Evolutionary conservation across 2,888 invertebrate species (phyloP).

Genomic region (Drosophila mimetica): DNA sequence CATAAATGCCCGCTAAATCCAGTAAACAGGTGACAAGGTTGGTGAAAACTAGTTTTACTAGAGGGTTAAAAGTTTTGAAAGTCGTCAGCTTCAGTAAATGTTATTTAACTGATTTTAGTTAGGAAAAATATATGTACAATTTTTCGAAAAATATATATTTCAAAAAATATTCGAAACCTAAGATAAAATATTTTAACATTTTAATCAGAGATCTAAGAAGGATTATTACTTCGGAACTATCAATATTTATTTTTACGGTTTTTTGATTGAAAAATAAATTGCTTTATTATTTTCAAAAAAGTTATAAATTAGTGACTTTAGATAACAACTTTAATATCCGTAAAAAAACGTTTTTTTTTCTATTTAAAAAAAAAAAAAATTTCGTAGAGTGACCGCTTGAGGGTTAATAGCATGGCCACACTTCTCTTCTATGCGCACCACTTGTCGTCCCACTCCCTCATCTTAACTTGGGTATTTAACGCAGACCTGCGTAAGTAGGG

Average conservation of each 20-base stretch:
- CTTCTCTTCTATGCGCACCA: slow-evolving; percentile 45
- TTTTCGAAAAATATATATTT: background rate
- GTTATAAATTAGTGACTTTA: too few relatives aligned
- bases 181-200: too few relatives aligned
- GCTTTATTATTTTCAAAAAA: too few relatives aligned
- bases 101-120: background rate
- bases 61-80: slow-evolving; percentile 15
- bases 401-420: slow-evolving; percentile 53
- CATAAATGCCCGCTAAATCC: slow-evolving; percentile 12
- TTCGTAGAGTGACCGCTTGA: background rate
- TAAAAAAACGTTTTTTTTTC: too few relatives aligned
- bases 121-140: background rate
- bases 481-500: slow-evolving; percentile 61
- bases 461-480: slow-evolving; percentile 65
- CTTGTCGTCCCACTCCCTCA: slow-evolving; percentile 5
- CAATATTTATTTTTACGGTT: too few relatives aligned
- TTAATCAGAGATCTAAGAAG: too few relatives aligned
- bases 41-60: background rate
- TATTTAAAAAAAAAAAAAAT: background rate
- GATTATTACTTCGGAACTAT: too few relatives aligned
- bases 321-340: too few relatives aligned
- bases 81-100: background rate
- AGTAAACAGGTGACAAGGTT: slow-evolving; percentile 7
- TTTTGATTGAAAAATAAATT: too few relatives aligned
- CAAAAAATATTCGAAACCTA: too few relatives aligned